Percentiles rank a stretch among this genome's conserved stretches.
These are phyloP conservation scores for Leptonema lineaticorne DNA, from an alignment of 1,140 invertebrate species.

Conservation along the genomic window DNA sequence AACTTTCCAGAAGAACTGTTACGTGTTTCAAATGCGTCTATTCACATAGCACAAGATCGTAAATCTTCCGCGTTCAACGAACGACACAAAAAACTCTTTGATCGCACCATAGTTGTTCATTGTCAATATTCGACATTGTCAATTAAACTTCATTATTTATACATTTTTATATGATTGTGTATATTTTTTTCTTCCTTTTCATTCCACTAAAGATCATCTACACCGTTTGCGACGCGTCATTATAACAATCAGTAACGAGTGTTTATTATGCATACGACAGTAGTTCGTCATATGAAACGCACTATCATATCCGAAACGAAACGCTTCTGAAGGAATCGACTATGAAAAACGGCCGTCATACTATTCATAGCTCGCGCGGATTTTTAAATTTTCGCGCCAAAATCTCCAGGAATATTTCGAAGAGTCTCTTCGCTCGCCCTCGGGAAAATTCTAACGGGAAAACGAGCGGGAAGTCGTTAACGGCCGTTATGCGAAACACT, in stretches of 20 bases:
- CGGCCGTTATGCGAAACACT: constrained; percentile 8
- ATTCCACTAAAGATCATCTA: constrained; percentile 34
- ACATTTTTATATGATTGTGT: no score
- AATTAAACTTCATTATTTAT: neutral
- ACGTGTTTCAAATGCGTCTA: neutral
- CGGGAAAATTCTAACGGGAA: no score
- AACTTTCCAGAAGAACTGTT: constrained; percentile 9
- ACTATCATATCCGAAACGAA: neutral
- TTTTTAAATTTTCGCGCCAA: no score
- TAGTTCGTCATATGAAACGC: neutral
- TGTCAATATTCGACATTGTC: constrained; percentile 11
- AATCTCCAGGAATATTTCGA: no score
- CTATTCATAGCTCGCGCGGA: no score
- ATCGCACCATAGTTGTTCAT: constrained; percentile 17
- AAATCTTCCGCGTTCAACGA: constrained; percentile 12
- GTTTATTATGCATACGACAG: constrained; percentile 22
- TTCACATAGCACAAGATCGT: neutral
- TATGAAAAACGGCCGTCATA: no score
- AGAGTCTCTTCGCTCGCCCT: no score
- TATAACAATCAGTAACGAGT: constrained; percentile 25
- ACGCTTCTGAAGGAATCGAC: no score
- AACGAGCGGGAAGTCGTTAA: neutral
- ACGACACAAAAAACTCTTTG: no score
- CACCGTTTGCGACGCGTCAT: constrained; percentile 40
- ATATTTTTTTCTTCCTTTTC: constrained; percentile 8